Evolutionary conservation across 1,140 invertebrate species (phyloP).

Genomic region (Nixonia krombeini): DNA sequence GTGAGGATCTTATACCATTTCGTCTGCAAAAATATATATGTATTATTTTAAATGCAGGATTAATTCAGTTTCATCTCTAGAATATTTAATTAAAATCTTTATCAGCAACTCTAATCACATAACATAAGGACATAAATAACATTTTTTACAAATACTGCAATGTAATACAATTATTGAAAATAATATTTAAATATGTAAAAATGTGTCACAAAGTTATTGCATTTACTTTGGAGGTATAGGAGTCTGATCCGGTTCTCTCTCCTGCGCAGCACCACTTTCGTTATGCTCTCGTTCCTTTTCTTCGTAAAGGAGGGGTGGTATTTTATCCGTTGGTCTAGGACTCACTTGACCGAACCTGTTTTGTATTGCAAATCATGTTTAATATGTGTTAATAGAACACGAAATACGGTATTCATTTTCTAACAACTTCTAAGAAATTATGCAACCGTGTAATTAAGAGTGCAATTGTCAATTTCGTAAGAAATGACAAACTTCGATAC

Average conservation of each 20-base stretch:
- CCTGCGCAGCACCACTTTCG: conserved; percentile 11
- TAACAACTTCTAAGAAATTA: background rate
- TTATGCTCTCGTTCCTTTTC: conserved; percentile 30
- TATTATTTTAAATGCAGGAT: too few species aligned
- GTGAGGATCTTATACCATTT: conserved; percentile 57
- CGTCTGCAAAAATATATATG: conserved; percentile 56
- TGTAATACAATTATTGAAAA: too few species aligned
- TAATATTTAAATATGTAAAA: conserved; percentile 2
- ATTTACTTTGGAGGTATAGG: conserved; percentile 60
- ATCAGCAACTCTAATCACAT: too few species aligned
- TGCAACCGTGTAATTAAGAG: background rate
- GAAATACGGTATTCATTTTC: background rate
- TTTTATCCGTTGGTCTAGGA: conserved; percentile 54
- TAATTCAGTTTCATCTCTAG: too few species aligned
- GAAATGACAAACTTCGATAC: background rate
- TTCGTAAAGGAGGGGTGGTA: conserved; percentile 54
- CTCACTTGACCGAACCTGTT: conserved; percentile 61
- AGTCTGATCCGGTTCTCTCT: conserved; percentile 41
- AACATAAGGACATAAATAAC: too few species aligned
- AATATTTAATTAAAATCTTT: too few species aligned
- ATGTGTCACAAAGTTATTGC: background rate
- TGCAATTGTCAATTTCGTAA: background rate
- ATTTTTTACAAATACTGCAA: too few species aligned
- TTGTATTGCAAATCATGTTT: conserved; percentile 9
- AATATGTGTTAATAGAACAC: background rate